A percentile compares a stretch with the other conserved stretches of the same genome.
Conservation (phyloP, 1,140 invertebrate genomes). For the Himalopsyche phryganea region DNA sequence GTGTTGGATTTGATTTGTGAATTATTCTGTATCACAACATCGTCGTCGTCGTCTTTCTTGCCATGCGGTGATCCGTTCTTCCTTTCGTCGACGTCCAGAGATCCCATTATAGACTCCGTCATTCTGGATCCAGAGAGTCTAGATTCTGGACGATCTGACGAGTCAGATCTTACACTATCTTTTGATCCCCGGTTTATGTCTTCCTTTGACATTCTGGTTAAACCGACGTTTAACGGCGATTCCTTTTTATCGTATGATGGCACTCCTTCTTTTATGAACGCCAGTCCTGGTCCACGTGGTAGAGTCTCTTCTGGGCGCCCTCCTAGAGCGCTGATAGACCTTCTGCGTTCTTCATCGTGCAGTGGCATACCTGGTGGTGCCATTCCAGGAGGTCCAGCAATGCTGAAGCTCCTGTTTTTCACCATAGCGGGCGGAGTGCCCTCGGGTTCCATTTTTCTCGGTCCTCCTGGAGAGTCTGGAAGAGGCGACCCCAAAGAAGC, state of each 20-base stretch:
- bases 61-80: constrained; percentile 22
- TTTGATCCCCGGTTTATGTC: constrained; percentile 38
- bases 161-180: constrained; percentile 45
- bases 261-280: constrained; percentile 48
- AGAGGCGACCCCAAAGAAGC: constrained; percentile 36
- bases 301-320: constrained; percentile 43
- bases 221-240: constrained; percentile 29
- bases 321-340: constrained; percentile 46
- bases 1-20: constrained; percentile 5
- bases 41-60: constrained; percentile 49
- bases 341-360: constrained; percentile 47
- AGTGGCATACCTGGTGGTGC: constrained; percentile 42
- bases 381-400: constrained; percentile 46
- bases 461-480: constrained; percentile 1
- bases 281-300: constrained; percentile 42
- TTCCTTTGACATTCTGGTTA: constrained; percentile 30
- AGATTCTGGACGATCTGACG: constrained; percentile 47
- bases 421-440: constrained; percentile 35
- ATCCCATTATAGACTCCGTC: constrained; percentile 51
- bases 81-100: constrained; percentile 37
- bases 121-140: constrained; percentile 47
- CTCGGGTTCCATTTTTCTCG: constrained; percentile 24
- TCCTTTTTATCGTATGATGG: constrained; percentile 28
- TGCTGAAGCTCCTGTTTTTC: constrained; percentile 51
- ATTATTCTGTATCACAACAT: constrained; percentile 46